Evolutionary conservation across 1,140 invertebrate genomes (phyloP).

Genomic region (Radopholus similis): DNA sequence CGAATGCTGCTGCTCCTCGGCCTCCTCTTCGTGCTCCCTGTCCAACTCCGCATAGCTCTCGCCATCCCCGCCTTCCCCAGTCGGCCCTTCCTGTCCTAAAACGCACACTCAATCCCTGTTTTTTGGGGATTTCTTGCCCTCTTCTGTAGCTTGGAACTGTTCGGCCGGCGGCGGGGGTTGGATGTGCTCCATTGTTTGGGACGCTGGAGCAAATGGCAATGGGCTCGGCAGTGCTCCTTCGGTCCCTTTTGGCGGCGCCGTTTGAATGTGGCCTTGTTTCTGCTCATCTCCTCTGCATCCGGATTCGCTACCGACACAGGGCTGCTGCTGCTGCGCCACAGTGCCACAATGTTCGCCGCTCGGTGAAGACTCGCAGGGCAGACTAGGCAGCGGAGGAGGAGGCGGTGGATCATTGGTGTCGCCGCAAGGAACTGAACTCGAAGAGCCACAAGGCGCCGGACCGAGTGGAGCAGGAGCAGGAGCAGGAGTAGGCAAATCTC

Average conservation of each 20-base stretch:
- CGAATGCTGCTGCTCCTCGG: background rate
- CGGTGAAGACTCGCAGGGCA: slow-evolving; percentile 15
- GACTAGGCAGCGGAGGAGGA: slow-evolving; percentile 22
- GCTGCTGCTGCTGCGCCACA: background rate
- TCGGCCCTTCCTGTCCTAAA: background rate
- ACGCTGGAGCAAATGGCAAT: background rate
- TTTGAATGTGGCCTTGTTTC: background rate
- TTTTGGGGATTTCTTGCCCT: no score
- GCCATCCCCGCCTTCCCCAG: background rate
- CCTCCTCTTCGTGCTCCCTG: background rate
- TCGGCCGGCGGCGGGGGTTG: no score
- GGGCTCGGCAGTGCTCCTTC: background rate
- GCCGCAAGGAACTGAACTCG: no score
- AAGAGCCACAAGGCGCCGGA: no score
- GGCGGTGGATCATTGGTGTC: no score
- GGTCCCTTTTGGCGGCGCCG: background rate
- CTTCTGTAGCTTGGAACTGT: no score
- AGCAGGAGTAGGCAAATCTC: no score
- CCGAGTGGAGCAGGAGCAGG: no score
- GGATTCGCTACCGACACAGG: background rate
- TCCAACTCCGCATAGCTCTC: background rate
- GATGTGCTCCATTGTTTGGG: no score
- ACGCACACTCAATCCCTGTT: background rate
- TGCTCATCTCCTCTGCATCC: background rate
- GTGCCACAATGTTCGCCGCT: slow-evolving; percentile 15